Base-by-base conservation (phyloP, 2,113 vertebrate species). In the Tragelaphus scriptus region DNA sequence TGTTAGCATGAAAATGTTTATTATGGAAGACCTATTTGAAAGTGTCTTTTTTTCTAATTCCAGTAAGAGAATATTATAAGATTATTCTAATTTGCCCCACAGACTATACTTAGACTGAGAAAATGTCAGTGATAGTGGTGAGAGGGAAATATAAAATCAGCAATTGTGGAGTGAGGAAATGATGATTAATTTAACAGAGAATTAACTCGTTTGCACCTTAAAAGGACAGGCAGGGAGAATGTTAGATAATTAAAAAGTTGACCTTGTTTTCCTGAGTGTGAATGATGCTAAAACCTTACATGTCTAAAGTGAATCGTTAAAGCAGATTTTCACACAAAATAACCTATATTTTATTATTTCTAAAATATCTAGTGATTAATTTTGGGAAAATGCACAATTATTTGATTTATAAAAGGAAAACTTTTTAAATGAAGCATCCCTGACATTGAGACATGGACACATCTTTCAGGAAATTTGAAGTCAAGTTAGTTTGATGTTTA, bases 391-490 rank as follows among this genome's bases (percentile, higher is more conserved):
- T 75, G 25, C 21, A 65, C 5, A 81, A 7, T 92, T 25, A 71
- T 87, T 88, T 91, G 40, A 61, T 53, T 96, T 92, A 49, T 87
- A 65, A 86, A 79, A 82, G n/a, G 56, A 91, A 86, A 86, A n/a
- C 3, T 86, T 88, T 97, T 94, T 19, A 87, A 95, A 96, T 68
- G 47, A 79, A 88, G 81, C 8, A 4, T 40, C 17, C 47, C 17
- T 58, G 19, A 53, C 26, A 25, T 19, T 94, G 51, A 92, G 30
- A 84, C 44, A 32, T 90, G 10, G 53, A 58, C 14, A 92, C 1
- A 68, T 91, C 13, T 90, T 93, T 82, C 28, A 86, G 36, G 75
- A 88, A 92, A 90, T 96, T 96, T 93, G 44, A 84, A 71, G 19
- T 89, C 11, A 90, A 17, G 10, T 94, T 17, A 91, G 26, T 92